phyloP scores from a whole-genome alignment of 2,888 invertebrate genomes.

The Dexiosoma caninum region DNA sequence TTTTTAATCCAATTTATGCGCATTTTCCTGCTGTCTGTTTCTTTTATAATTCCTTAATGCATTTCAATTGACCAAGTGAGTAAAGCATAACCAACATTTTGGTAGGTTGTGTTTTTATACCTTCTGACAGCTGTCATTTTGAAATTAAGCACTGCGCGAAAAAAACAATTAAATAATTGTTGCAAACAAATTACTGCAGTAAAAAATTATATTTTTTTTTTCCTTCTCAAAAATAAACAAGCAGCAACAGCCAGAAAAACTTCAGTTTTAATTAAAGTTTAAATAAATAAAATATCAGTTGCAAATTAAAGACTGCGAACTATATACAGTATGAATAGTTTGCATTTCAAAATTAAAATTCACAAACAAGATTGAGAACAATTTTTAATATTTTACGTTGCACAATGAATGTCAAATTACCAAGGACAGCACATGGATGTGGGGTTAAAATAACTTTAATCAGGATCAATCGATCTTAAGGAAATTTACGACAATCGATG shows the following conservation, averaged over 20 bases:
- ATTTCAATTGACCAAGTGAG: slow-evolving; percentile 47
- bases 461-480: too few relatives aligned
- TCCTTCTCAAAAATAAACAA: neutral
- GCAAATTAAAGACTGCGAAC: slow-evolving; percentile 28
- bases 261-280: slow-evolving; percentile 57
- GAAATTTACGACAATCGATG: too few relatives aligned
- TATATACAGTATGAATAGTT: too few relatives aligned
- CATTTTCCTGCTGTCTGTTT: neutral
- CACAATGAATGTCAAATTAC: too few relatives aligned
- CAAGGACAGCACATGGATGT: too few relatives aligned
- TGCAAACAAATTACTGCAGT: slow-evolving; percentile 10
- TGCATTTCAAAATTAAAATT: too few relatives aligned
- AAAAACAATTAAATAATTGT: slow-evolving; percentile 13
- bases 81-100: slow-evolving; percentile 43
- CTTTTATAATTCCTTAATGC: slow-evolving; percentile 37
- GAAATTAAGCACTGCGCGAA: neutral
- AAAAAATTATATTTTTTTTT: neutral
- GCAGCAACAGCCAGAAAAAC: slow-evolving; percentile 32
- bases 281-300: slow-evolving; percentile 48
- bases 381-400: too few relatives aligned
- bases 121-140: slow-evolving; percentile 60
- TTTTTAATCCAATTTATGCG: neutral
- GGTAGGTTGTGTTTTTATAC: slow-evolving; percentile 40
- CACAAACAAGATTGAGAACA: too few relatives aligned
- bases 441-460: too few relatives aligned